Conservation (phyloP, 1,140 invertebrate species). For the Calosoma granatense region DNA sequence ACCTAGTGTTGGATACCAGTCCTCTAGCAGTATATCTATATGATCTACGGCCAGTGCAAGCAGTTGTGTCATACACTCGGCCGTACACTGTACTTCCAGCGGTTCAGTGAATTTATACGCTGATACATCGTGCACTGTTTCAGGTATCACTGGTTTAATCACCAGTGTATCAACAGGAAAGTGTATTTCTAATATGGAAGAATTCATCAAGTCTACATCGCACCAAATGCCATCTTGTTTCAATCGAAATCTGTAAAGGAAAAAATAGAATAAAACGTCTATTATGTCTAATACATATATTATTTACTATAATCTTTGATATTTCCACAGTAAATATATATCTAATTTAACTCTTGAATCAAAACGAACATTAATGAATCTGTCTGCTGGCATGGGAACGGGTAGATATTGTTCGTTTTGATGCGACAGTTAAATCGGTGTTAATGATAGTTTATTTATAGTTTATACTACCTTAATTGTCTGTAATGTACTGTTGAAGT, state of each 20-base stretch:
- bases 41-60: constrained; percentile 90
- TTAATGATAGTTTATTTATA: not conserved
- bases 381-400: too few species aligned
- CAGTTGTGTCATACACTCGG: constrained; percentile 72
- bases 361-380: too few species aligned
- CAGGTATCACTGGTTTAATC: constrained; percentile 49
- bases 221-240: constrained; percentile 76
- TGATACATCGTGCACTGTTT: constrained; percentile 39
- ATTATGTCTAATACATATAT: not conserved
- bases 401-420: not conserved
- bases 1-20: constrained; percentile 90
- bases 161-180: constrained; percentile 69
- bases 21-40: constrained; percentile 92
- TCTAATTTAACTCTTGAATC: too few species aligned
- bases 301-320: too few species aligned
- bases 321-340: too few species aligned
- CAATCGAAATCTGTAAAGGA: constrained; percentile 54
- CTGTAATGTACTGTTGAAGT: constrained; percentile 28
- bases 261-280: constrained; percentile 31
- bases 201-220: constrained; percentile 68
- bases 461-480: constrained; percentile 28
- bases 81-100: constrained; percentile 33
- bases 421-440: not conserved
- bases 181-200: constrained; percentile 80
- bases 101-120: constrained; percentile 48